Evolutionary conservation across 2,797 vertebrate genomes (phyloP), one percentile per base, ranked within the genome.

Genomic region (Lithobates sylvaticus): DNA sequence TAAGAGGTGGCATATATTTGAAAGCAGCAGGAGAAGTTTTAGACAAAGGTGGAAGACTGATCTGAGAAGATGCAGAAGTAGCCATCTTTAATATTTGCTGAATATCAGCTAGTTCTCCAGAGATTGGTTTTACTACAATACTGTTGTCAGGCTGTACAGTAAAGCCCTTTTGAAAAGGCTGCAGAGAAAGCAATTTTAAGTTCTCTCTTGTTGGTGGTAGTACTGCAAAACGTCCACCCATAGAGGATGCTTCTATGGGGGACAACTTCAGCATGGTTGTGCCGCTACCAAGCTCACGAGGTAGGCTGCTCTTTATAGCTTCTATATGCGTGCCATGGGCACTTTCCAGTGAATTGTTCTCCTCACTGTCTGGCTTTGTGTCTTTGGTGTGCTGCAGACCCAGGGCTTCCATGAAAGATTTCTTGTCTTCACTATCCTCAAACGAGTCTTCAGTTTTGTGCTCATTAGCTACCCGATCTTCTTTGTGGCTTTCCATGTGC

Each of bases 41-140:
- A 88, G 94, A 91, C 82, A 93, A 94, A 0, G 96, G 92, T 0
- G 97, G 97, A 90, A 98, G 94, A 91, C 93, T 95, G 90, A 97
- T 95, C 26, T 97, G 97, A 73, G 96, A 96, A 5, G 96, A 95
- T 0, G 96, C 96, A 0, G 97, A 95, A 2, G 97, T 90, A 5
- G 98, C 96, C 94, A 99, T 97, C 88, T 97, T 98, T 87, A 99
- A 95, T 89, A 99, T 99, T 94, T 99, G 97, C 92, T 99, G 98
- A 91, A 99, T 98, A 90, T 99, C 97, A 0, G 97, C 97, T 87
- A 99, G 93, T 90, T 96, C 95, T 1, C 92, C 93, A 6, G 94
- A 94, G 67, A 96, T 93, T n/a, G 97, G 97, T 89, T 97, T 97
- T 80, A 97, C 94, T 68, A 97, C 95, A 6, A 97, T 94, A 15